Conservation (phyloP, 1,140 invertebrate genomes). For the Hormaphis cornu region DNA sequence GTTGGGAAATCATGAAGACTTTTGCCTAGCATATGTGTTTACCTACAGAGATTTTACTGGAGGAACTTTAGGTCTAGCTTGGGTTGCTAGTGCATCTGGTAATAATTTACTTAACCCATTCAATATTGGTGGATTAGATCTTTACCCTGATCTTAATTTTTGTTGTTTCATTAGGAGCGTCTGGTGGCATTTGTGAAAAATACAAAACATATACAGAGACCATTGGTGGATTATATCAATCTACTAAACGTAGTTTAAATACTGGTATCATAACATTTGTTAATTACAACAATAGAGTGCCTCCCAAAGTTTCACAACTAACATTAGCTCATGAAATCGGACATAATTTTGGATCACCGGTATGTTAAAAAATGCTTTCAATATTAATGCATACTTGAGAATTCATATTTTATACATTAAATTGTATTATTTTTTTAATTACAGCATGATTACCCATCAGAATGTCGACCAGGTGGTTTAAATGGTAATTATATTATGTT, state of each 20-base stretch:
- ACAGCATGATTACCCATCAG: slow-evolving; percentile 90
- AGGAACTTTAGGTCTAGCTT: slow-evolving; percentile 91
- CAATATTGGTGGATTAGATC: background rate
- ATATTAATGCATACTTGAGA: background rate
- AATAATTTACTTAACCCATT: slow-evolving; percentile 33
- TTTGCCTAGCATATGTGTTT: slow-evolving; percentile 97
- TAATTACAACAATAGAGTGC: slow-evolving; percentile 95
- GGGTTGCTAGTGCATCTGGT: slow-evolving; percentile 90
- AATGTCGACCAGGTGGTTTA: slow-evolving; percentile 80
- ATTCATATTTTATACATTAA: background rate
- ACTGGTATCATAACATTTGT: slow-evolving; percentile 99
- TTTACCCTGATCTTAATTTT: no score
- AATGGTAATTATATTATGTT: slow-evolving; percentile 97
- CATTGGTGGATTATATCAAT: slow-evolving; percentile 82
- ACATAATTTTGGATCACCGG: slow-evolving; percentile 97
- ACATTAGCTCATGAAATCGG: slow-evolving; percentile 98
- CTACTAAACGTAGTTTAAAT: slow-evolving; percentile 88
- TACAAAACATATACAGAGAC: slow-evolving; percentile 96
- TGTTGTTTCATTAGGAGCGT: slow-evolving; percentile 60
- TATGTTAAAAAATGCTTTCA: slow-evolving; percentile 45
- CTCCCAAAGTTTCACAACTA: slow-evolving; percentile 91
- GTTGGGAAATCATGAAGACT: slow-evolving; percentile 90
- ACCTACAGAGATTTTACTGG: slow-evolving; percentile 95
- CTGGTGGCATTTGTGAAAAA: slow-evolving; percentile 97
- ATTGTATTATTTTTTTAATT: slow-evolving; percentile 37